Evolutionary conservation across 2,113 vertebrate genomes (phyloP), one percentile per base, ranked within the genome.

Genomic region (Tylochromis polylepis): DNA sequence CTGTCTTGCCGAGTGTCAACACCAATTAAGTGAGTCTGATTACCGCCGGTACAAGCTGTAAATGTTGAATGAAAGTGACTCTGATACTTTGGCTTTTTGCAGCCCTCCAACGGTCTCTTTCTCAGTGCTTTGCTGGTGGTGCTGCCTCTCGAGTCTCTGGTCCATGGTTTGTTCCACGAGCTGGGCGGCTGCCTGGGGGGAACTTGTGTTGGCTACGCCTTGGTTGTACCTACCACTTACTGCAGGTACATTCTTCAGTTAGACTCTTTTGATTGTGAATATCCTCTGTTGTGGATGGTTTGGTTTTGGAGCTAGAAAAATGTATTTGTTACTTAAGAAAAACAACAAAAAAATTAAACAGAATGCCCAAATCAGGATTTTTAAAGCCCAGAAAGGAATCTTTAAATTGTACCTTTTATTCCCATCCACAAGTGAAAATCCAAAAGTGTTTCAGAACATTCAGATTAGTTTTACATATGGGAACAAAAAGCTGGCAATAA

Each of bases 131-230:
- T 99, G 95, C 96, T 99, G 16, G 96, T 99, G 6, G 97, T 99
- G 85, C 95, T 99, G 29, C 97, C 98, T 5, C 88, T 99, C 96
- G 99, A 99, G 95, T 99, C 98, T 36, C 96, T 99, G 96, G 96
- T 97, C 77, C 97, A 98, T 57, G 96, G 98, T 4, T 96, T 99
- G 75, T 99, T 99, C 92, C 97, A 98, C 83, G 98, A 99, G 89
- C 90, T 99, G 79, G 98, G 98, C 65, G 97, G 94, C 94, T 98
- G 98, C 93, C 95, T 99, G 91, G 98, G 99, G 94, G 99, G 99
- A 92, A 99, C 99, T 0, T 99, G 97, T 34, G 97, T 98, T 31
- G 99, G 98, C 78, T 99, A 99, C 86, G 98, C 98, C 8, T 94
- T 99, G 92, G 97, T 99, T 81, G 96, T 99, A 94, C 98, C 99